These are phyloP conservation scores for Ecliptopera silaceata DNA, from an alignment of 2,888 invertebrate genomes.

Conservation along the genomic window DNA sequence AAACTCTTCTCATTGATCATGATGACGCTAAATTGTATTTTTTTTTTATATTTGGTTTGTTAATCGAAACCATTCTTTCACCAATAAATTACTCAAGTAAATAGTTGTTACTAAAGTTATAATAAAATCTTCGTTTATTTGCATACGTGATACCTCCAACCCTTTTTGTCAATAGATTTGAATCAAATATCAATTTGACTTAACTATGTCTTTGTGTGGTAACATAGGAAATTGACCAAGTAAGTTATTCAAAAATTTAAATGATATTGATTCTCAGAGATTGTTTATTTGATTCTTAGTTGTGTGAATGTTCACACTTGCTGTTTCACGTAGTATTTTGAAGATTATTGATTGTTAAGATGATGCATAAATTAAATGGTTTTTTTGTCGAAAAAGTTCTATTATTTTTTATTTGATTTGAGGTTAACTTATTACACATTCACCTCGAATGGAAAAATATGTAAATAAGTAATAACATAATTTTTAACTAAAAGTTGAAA, in stretches of 20 bases:
- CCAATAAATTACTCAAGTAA: background rate
- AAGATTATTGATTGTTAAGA: constrained; percentile 17
- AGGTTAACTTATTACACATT: too few relatives aligned
- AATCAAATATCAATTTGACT: constrained; percentile 64
- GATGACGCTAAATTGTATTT: too few relatives aligned
- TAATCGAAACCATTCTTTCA: too few relatives aligned
- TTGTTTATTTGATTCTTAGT: constrained; percentile 24
- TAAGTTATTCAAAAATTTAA: constrained; percentile 63
- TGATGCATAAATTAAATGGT: constrained; percentile 8
- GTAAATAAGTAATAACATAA: too few relatives aligned
- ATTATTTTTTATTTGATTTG: too few relatives aligned
- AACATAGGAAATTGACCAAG: constrained; percentile 74
- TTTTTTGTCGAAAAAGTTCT: too few relatives aligned
- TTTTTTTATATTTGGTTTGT: too few relatives aligned
- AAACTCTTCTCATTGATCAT: too few relatives aligned
- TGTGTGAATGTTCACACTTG: constrained; percentile 48
- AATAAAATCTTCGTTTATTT: constrained; percentile 11
- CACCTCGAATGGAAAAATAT: too few relatives aligned
- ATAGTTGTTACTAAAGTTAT: background rate
- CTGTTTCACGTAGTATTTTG: constrained; percentile 51
- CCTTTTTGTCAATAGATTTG: constrained; percentile 48
- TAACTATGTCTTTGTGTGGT: constrained; percentile 54
- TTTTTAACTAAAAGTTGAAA: too few relatives aligned
- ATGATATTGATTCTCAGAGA: constrained; percentile 24
- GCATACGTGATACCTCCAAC: constrained; percentile 13